Evolutionary conservation across 2,888 invertebrate genomes (phyloP).

Genomic region (Pandemis cinnamomeana): DNA sequence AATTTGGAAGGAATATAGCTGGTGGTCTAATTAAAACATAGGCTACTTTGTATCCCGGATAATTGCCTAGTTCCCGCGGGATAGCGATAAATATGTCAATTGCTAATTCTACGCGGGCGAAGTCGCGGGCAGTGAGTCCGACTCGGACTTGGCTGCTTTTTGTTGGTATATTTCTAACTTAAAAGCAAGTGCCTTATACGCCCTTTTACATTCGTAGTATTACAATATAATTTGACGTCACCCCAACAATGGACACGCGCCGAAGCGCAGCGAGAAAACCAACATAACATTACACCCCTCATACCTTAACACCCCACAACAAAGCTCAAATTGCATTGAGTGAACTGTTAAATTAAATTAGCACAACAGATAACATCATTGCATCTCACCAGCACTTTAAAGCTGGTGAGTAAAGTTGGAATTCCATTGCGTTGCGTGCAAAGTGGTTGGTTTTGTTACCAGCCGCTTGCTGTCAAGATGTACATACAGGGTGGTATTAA

Average conservation of each 20-base stretch:
- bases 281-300: slow-evolving; percentile 48
- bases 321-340: slow-evolving; percentile 22
- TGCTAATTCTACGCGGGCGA: no score
- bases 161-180: no score
- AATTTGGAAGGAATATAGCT: no score
- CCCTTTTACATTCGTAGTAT: background rate
- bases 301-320: slow-evolving; percentile 21
- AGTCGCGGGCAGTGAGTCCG: no score
- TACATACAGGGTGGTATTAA: slow-evolving; percentile 38
- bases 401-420: slow-evolving; percentile 59
- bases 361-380: slow-evolving; percentile 54
- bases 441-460: slow-evolving; percentile 42
- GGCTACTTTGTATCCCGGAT: no score
- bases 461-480: slow-evolving; percentile 41
- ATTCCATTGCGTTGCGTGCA: slow-evolving; percentile 56
- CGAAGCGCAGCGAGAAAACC: slow-evolving; percentile 42
- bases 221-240: slow-evolving; percentile 45
- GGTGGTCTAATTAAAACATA: no score
- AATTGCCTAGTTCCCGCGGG: no score
- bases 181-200: slow-evolving; percentile 4
- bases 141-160: no score
- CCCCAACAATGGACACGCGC: slow-evolving; percentile 59
- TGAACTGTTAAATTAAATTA: slow-evolving; percentile 21
- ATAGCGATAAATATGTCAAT: background rate
- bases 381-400: slow-evolving; percentile 60